Evolutionary conservation across 2,888 invertebrate genomes (phyloP), one percentile per base, ranked within the genome.

Genomic region (Deilephila elpenor): DNA sequence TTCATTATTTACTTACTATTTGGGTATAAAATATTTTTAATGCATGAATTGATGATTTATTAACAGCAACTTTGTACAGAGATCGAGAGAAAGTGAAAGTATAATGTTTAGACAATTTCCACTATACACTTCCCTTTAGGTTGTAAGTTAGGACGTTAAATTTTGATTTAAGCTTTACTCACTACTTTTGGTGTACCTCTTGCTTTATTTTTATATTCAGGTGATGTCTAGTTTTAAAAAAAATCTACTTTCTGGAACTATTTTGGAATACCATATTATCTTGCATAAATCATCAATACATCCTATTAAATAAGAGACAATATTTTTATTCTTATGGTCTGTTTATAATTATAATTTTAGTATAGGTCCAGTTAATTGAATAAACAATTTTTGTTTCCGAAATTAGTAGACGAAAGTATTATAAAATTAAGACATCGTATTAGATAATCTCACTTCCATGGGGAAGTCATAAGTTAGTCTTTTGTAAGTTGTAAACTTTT

Each of bases 331-430:
- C 84, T 86, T 84, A 85, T 85, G 81, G 79, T 82, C 84, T 86
- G 81, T 83, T 44, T 44, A 44, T 79, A 25, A 59, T 74, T 80
- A 87, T 86, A 88, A 88, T 88, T 89, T 89, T 86, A 87, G 87
- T 83, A 84, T 85, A 83, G 83, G 82, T 56, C n/a, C n/a, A 56
- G 53, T 56, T 56, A 56, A 53, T 71, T 71, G n/a, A 56, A 56
- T 59, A 29, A 70, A 70, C 29, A 51, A 7, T 64, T 71, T 71
- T 56, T 56, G 14, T 71, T 56, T 59, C 20, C 70, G 51, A 51
- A 67, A 67, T 67, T 64, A 51, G 51, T 85, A 88, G 85, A 84
- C 85, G 79, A 80, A 86, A 90, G 90, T 91, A 91, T 91, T 90
- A 88, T 89, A 85, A 79, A 78, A 75, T 78, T 89, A 88, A 87